Evolutionary conservation across 2,113 vertebrate genomes (phyloP).

Genomic region (Dasypus novemcinctus): DNA sequence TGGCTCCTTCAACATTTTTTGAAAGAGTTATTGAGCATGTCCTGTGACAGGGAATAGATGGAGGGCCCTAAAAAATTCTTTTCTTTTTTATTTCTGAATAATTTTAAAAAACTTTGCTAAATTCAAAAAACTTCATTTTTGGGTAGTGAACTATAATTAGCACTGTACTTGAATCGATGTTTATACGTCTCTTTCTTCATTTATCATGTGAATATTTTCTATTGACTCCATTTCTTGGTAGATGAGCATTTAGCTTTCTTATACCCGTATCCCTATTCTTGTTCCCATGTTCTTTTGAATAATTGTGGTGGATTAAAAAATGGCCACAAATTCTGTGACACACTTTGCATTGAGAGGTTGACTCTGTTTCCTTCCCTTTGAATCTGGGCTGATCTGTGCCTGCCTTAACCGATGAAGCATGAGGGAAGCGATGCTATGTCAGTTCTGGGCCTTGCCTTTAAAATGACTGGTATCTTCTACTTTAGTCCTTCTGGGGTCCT

Average conservation of each 20-base stretch:
- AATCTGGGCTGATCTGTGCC: background rate
- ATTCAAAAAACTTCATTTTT: background rate
- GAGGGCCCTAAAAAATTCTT: background rate
- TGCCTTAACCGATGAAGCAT: background rate
- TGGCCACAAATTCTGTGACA: background rate
- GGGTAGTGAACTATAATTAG: background rate
- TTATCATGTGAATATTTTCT: background rate
- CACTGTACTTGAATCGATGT: background rate
- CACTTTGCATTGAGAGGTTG: background rate
- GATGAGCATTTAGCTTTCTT: background rate
- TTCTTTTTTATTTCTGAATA: conserved; percentile 14
- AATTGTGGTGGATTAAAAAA: background rate
- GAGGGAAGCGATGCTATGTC: background rate
- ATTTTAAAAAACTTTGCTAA: background rate
- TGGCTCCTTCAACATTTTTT: background rate
- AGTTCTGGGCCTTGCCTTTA: background rate
- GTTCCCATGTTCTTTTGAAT: background rate
- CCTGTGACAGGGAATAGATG: background rate
- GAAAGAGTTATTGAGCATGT: background rate
- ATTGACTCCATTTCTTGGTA: background rate
- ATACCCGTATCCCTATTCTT: background rate
- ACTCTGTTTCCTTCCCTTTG: background rate
- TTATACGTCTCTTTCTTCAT: background rate
- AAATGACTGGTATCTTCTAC: background rate
- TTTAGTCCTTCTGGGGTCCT: background rate